A percentile compares a stretch with the other conserved stretches of the same genome.
Conservation (phyloP, 1,140 invertebrate genomes). For the Drosophila mojavensis region DNA sequence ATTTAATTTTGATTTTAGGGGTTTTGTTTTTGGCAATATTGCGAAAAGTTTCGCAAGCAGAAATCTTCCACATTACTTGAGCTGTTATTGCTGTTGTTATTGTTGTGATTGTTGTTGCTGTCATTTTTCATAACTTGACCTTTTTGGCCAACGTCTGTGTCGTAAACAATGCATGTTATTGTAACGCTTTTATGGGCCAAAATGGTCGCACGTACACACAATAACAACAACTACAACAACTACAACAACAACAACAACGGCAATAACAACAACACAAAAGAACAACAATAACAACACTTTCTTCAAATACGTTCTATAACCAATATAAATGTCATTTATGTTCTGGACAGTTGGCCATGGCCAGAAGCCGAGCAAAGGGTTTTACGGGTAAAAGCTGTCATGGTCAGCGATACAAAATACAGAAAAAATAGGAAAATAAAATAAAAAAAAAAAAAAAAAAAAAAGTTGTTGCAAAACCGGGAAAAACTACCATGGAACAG, state of each 20-base stretch:
- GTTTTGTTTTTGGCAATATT: constrained; percentile 33
- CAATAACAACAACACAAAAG: constrained; percentile 9
- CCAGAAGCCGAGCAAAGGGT: constrained; percentile 18
- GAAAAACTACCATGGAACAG: constrained; percentile 36
- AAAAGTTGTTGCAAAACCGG: constrained; percentile 3
- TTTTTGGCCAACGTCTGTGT: constrained; percentile 46
- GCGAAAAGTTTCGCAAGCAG: constrained; percentile 52
- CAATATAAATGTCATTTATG: constrained; percentile 82
- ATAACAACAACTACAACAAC: constrained; percentile 13
- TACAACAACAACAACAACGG: constrained; percentile 18
- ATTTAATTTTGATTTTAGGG: constrained; percentile 25
- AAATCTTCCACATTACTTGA: constrained; percentile 38
- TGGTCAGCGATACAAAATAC: constrained; percentile 65
- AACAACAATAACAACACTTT: constrained; percentile 31
- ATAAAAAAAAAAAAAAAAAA: constrained; percentile 15
- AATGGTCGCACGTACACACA: constrained; percentile 40
- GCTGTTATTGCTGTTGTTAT: not conserved
- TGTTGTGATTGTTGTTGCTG: constrained; percentile 16
- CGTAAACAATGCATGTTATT: constrained; percentile 67
- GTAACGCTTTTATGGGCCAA: constrained; percentile 51
- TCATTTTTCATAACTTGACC: constrained; percentile 75
- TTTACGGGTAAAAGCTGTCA: constrained; percentile 62
- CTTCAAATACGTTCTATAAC: constrained; percentile 72
- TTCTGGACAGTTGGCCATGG: constrained; percentile 60
- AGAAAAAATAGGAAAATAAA: constrained; percentile 16